Percentiles rank a stretch among this genome's conserved stretches.
Conservation (phyloP, 2,113 vertebrate species). For the Cervus canadensis region DNA sequence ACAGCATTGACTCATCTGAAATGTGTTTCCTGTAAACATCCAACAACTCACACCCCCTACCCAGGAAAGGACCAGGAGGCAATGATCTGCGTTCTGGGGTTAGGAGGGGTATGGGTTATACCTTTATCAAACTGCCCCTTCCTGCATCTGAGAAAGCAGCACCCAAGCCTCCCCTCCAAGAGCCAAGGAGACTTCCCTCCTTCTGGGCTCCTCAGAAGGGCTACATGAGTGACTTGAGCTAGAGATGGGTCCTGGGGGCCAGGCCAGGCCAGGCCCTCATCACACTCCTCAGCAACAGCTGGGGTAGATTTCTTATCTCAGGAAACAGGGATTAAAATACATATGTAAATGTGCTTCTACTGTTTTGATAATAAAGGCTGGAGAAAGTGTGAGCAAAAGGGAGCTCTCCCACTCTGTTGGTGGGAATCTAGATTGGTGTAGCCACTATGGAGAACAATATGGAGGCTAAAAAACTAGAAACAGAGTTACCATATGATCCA, state of each 20-base stretch:
- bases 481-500: neutral
- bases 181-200: neutral
- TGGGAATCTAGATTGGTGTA: neutral
- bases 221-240: neutral
- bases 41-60: neutral
- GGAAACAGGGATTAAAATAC: no score
- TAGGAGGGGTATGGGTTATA: neutral
- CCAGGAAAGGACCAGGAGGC: neutral
- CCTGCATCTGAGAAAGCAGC: neutral
- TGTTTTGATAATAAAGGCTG: neutral
- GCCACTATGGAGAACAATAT: neutral
- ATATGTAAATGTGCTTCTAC: neutral
- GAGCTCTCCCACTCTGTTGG: neutral
- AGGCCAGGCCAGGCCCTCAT: neutral
- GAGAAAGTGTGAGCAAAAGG: neutral
- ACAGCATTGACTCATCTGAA: neutral
- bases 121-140: neutral
- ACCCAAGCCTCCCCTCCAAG: fast-evolving
- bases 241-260: no score
- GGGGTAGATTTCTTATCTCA: neutral
- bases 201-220: neutral
- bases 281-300: neutral
- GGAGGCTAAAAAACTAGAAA: neutral
- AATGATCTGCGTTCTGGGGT: neutral
- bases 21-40: neutral